A percentile compares a stretch with the other conserved stretches of the same genome.
Conservation (phyloP, 2,113 vertebrate genomes). For the Loxodonta africana region DNA sequence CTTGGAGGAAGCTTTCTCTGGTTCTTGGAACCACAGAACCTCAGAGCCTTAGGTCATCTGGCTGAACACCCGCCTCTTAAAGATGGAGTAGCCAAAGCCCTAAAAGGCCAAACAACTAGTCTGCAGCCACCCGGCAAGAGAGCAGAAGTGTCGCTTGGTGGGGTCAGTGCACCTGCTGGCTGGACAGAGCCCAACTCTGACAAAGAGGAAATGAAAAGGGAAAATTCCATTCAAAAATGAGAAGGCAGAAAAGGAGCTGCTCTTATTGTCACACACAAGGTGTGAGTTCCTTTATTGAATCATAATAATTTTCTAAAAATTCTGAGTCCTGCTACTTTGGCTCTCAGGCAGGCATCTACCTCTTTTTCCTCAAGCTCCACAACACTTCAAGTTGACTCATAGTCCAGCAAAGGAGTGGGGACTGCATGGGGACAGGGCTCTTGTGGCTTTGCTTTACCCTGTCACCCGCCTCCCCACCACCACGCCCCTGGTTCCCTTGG, state of each 20-base stretch:
- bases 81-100: not conserved
- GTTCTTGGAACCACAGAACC: not conserved
- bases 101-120: not conserved
- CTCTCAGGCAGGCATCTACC: not conserved
- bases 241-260: not conserved
- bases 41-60: not conserved
- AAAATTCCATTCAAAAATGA: not conserved
- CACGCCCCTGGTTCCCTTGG: not conserved
- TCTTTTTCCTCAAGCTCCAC: not conserved
- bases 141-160: not conserved
- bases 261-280: not conserved
- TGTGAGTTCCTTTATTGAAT: constrained; percentile 60
- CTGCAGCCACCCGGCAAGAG: not conserved
- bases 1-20: not conserved
- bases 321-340: constrained; percentile 12
- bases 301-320: constrained; percentile 40
- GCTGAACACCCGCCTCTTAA: not conserved
- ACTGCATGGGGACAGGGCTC: not conserved
- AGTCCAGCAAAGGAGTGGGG: not conserved
- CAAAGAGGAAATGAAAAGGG: not conserved
- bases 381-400: not conserved
- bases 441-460: not conserved
- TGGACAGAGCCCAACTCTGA: not conserved
- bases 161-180: not conserved
- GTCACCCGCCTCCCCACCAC: not conserved